Percentiles rank a stretch among this genome's conserved stretches.
phyloP scores from a whole-genome alignment of 2,113 vertebrate genomes.

The Silurus meridionalis region DNA sequence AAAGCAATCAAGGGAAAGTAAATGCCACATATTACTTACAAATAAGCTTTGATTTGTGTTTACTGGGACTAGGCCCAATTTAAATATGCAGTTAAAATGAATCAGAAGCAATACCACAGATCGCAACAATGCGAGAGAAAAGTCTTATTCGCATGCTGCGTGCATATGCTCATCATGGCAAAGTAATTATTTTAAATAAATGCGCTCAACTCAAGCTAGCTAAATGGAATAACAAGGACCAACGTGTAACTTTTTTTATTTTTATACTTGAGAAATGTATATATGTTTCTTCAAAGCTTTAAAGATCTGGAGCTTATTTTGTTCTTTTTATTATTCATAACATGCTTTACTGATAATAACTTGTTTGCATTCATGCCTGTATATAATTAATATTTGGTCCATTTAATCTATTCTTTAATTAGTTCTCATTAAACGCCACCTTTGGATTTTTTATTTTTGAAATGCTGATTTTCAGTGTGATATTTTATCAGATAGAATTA shows the following conservation, averaged over 20 bases:
- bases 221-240: neutral
- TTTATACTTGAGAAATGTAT: neutral
- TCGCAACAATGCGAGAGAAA: neutral
- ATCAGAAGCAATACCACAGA: neutral
- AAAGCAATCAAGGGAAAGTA: slow-evolving; percentile 18
- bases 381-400: neutral
- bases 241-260: too few relatives aligned
- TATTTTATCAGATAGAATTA: neutral
- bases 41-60: neutral
- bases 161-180: neutral
- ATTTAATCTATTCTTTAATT: neutral
- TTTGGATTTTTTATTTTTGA: neutral
- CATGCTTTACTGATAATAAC: neutral
- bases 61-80: neutral
- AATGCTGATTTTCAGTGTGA: neutral
- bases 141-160: neutral
- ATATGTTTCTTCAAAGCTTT: neutral
- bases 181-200: slow-evolving; percentile 1
- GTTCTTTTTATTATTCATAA: neutral
- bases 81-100: neutral
- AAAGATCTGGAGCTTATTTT: neutral
- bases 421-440: neutral
- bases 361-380: neutral
- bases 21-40: neutral
- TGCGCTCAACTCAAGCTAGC: neutral